Evolutionary conservation across 2,113 vertebrate species (phyloP).

Genomic region (pig (Sus scrofa)): DNA sequence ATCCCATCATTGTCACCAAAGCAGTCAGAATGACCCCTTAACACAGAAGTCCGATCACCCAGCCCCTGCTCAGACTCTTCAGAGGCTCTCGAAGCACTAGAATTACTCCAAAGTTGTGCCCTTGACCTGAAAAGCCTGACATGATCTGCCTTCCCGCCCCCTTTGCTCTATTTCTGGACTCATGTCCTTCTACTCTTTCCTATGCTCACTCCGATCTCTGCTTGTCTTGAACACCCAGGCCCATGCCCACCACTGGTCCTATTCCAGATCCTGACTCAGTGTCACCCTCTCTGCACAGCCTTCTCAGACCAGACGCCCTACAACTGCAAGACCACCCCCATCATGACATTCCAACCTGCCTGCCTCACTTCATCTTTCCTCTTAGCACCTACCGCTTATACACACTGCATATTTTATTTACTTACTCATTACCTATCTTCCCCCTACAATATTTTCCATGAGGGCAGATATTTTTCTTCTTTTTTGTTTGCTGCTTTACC

Average conservation of each 20-base stretch:
- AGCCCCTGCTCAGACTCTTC: neutral
- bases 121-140: neutral
- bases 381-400: neutral
- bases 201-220: rapidly evolving
- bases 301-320: neutral
- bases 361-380: neutral
- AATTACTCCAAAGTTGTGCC: neutral
- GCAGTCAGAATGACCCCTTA: neutral
- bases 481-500: neutral
- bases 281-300: neutral
- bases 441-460: neutral
- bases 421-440: neutral
- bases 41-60: rapidly evolving
- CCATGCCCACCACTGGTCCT: neutral
- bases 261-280: neutral
- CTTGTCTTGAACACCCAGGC: neutral
- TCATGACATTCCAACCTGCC: neutral
- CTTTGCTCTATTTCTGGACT: neutral
- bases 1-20: neutral
- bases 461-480: neutral
- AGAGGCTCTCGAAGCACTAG: neutral
- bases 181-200: neutral
- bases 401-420: neutral
- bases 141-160: neutral
- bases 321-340: neutral